These are phyloP conservation scores for Allobates femoralis DNA, from an alignment of 2,797 vertebrate genomes.

Conservation along the genomic window DNA sequence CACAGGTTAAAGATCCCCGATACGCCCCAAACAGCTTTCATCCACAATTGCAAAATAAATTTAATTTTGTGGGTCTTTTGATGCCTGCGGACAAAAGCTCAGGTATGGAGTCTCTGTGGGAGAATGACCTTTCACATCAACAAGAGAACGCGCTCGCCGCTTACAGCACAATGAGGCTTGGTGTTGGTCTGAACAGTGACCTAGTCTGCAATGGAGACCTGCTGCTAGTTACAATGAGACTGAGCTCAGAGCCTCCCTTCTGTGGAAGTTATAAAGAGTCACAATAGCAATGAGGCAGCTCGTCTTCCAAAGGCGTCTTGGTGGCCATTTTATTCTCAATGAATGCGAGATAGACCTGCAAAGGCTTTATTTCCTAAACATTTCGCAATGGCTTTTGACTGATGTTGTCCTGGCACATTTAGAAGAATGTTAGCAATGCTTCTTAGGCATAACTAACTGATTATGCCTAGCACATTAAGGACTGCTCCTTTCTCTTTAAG, in stretches of 20 bases:
- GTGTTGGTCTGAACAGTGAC: conserved; percentile 73
- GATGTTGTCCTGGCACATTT: conserved; percentile 73
- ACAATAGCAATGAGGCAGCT: conserved; percentile 77
- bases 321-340: conserved; percentile 79
- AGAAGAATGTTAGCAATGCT: conserved; percentile 74
- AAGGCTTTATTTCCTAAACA: conserved; percentile 79
- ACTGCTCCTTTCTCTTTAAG: conserved; percentile 2
- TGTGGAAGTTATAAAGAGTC: conserved; percentile 73
- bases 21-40: conserved; percentile 52
- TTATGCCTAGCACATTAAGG: conserved; percentile 71
- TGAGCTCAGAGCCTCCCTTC: conserved; percentile 71
- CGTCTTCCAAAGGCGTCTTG: conserved; percentile 69
- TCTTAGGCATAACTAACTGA: conserved; percentile 83
- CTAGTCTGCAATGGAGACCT: conserved; percentile 81
- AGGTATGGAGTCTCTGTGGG: conserved; percentile 69
- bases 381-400: conserved; percentile 59
- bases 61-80: conserved; percentile 67
- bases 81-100: conserved; percentile 70
- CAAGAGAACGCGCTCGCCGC: conserved; percentile 49
- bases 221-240: conserved; percentile 82
- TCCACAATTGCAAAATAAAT: conserved; percentile 68
- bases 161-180: conserved; percentile 65
- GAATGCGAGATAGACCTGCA: conserved; percentile 80
- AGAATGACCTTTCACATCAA: conserved; percentile 67
- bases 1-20: conserved; percentile 54